Conservation (phyloP, 2,113 vertebrate species). For the Petroica traversi region DNA sequence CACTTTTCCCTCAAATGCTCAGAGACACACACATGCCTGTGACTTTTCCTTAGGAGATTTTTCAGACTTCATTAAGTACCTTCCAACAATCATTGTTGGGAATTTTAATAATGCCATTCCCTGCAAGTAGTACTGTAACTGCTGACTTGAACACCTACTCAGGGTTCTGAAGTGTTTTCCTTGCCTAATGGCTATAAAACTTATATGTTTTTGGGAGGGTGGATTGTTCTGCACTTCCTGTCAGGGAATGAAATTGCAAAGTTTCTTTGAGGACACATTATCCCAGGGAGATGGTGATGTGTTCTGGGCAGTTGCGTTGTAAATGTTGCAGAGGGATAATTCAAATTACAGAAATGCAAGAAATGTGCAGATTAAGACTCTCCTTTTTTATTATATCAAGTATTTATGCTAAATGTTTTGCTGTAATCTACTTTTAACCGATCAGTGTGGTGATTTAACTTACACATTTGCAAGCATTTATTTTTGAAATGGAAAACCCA, state of each 20-base stretch:
- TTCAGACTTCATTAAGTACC: neutral
- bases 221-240: neutral
- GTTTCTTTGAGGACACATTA: neutral
- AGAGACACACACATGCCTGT: fast-evolving
- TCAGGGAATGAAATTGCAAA: neutral
- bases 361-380: neutral
- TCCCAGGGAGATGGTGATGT: neutral
- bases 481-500: neutral
- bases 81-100: neutral
- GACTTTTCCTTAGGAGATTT: neutral
- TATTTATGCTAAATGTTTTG: neutral
- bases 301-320: neutral
- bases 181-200: neutral
- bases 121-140: neutral
- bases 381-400: neutral
- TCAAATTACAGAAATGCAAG: neutral
- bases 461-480: neutral
- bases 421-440: neutral
- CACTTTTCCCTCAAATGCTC: neutral
- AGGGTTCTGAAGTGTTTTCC: neutral
- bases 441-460: neutral
- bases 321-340: neutral
- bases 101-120: neutral
- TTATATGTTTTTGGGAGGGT: neutral
- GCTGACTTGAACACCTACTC: neutral